Base-by-base conservation (phyloP, 1,140 invertebrate species). In the Venturia canescens region DNA sequence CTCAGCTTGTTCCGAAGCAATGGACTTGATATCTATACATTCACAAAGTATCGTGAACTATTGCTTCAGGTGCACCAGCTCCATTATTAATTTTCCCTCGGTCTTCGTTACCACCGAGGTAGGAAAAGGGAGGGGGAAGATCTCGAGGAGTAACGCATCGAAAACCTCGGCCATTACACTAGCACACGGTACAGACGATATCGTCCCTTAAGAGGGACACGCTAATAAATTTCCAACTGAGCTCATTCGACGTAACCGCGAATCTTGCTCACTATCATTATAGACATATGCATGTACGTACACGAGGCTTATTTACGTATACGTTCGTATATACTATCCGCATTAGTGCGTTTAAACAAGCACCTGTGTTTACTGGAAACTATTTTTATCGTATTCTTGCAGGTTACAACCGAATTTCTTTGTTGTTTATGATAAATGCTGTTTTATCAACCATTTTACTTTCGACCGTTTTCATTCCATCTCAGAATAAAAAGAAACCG, bases 101-200 rank as follows among this genome's bases (percentile, higher is more conserved):
- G 50, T 38, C 16, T 53, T 38, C 18, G 74, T 84, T 83, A 50
- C 50, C 34, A 29, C 57, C 76, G 74, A 84, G 80, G 84, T 83
- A 84, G 60, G 29, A 23, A 34, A 71, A 38, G 44, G 16, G 34
- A 76, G 48, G 66, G 29, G 23, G 11, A 21, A 50, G 38, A 7
- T 34, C 38, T n/a, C n/a, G 71, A 75, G 50, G 26, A 57, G 23
- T 16, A 75, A 75, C 50, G 23, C 26, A 63, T 53, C 60, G 53
- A 76, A 76, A 63, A 13, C 23, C 23, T 66, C 23, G 23, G 74
- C 74, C 74, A 76, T 63, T 76, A 76, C 50, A 76, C 48, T 63
- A 3, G 26, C 53, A 27, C 27, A n/a, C 34, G 21, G 34, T 72
- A 27, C n/a, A 76, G 27, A 66, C 29, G 74, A 76, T 34, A 76